Conservation (phyloP, 2,113 vertebrate genomes). For the Eurypyga helias region DNA sequence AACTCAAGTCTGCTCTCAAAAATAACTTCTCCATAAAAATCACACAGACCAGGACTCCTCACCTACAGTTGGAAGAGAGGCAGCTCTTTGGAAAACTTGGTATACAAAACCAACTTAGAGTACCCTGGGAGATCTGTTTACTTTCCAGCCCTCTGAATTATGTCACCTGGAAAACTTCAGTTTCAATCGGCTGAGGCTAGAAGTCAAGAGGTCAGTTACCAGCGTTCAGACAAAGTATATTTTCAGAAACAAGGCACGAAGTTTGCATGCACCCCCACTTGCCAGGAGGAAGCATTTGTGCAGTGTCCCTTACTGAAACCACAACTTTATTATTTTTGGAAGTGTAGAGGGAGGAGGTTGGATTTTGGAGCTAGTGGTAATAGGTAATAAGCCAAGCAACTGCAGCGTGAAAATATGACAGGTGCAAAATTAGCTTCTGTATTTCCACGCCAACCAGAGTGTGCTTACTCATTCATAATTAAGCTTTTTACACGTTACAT, state of each 20-base stretch:
- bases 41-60: neutral
- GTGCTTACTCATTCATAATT: slow-evolving; percentile 38
- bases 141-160: neutral
- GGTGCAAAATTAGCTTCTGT: slow-evolving; percentile 33
- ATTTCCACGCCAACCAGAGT: neutral
- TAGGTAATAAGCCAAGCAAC: slow-evolving; percentile 36
- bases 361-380: neutral
- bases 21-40: neutral
- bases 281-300: neutral
- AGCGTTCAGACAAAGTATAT: neutral
- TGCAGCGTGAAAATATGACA: slow-evolving; percentile 32
- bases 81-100: neutral
- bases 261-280: accelerated
- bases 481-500: slow-evolving; percentile 18
- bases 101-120: neutral
- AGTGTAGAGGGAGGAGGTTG: neutral
- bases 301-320: neutral
- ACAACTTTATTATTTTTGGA: neutral
- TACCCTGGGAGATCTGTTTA: neutral
- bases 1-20: neutral
- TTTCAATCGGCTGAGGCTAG: neutral
- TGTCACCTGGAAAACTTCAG: neutral
- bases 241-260: neutral
- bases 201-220: neutral
- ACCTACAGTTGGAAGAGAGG: neutral